These are phyloP conservation scores for Phoeniculus purpureus DNA, from an alignment of 2,797 vertebrate genomes.

Conservation along the genomic window DNA sequence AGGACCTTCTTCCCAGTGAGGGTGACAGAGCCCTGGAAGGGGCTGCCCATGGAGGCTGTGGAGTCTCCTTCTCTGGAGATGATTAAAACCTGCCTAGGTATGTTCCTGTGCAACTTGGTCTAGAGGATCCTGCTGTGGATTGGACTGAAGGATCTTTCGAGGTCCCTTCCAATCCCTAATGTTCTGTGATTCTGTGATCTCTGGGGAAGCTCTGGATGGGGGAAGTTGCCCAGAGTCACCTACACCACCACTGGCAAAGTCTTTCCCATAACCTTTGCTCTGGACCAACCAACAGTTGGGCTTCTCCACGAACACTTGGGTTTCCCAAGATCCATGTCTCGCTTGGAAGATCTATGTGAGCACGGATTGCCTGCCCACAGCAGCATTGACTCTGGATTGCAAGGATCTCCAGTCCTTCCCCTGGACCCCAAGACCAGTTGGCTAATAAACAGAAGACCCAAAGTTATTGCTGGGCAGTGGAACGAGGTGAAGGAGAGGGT, in stretches of 20 bases:
- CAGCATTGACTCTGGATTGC: rapidly evolving
- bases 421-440: background rate
- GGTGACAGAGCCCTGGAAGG: too few relatives aligned
- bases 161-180: too few relatives aligned
- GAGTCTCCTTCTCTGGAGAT: too few relatives aligned
- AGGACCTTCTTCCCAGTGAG: too few relatives aligned
- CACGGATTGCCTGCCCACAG: background rate
- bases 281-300: background rate
- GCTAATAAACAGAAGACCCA: background rate
- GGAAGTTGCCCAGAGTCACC: background rate
- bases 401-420: background rate
- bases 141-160: too few relatives aligned
- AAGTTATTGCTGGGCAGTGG: rapidly evolving
- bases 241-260: background rate
- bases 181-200: too few relatives aligned
- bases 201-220: too few relatives aligned
- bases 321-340: background rate
- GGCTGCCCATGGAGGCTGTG: too few relatives aligned
- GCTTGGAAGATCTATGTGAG: background rate
- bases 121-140: too few relatives aligned
- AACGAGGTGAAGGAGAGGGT: background rate
- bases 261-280: background rate
- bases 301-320: background rate
- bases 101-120: too few relatives aligned
- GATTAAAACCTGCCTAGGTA: too few relatives aligned